Conservation (phyloP, 2,888 invertebrate genomes). For the Chirona hameri region DNA sequence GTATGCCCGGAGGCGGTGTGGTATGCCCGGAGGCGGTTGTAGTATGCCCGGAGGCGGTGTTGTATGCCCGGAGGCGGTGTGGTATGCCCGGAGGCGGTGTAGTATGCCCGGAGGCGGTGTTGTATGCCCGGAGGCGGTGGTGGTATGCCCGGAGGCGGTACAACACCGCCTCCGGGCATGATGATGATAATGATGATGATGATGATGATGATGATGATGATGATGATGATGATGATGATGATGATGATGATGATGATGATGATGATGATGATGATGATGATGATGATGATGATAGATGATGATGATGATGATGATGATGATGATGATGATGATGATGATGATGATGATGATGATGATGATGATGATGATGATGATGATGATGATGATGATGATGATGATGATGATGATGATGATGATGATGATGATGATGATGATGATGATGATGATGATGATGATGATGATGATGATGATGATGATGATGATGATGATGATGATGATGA, state of each 20-base stretch:
- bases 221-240: conserved; percentile 22
- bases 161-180: too few relatives aligned
- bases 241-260: conserved; percentile 22
- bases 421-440: conserved; percentile 7
- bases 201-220: conserved; percentile 22
- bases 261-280: conserved; percentile 22
- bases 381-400: conserved; percentile 22
- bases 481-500: conserved; percentile 22
- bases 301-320: conserved; percentile 22
- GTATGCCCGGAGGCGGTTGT: too few relatives aligned
- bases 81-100: too few relatives aligned
- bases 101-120: too few relatives aligned
- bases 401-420: conserved; percentile 22
- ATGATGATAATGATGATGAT: conserved; percentile 22
- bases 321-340: conserved; percentile 22
- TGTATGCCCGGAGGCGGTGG: too few relatives aligned
- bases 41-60: too few relatives aligned
- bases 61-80: too few relatives aligned
- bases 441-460: conserved; percentile 22
- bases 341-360: conserved; percentile 22
- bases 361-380: conserved; percentile 22
- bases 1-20: too few relatives aligned
- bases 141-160: too few relatives aligned
- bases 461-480: conserved; percentile 22
- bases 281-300: conserved; percentile 22